Evolutionary conservation across 2,888 invertebrate species (phyloP), one percentile per base, ranked within the genome.

Genomic region (Ornithoptera priamus): DNA sequence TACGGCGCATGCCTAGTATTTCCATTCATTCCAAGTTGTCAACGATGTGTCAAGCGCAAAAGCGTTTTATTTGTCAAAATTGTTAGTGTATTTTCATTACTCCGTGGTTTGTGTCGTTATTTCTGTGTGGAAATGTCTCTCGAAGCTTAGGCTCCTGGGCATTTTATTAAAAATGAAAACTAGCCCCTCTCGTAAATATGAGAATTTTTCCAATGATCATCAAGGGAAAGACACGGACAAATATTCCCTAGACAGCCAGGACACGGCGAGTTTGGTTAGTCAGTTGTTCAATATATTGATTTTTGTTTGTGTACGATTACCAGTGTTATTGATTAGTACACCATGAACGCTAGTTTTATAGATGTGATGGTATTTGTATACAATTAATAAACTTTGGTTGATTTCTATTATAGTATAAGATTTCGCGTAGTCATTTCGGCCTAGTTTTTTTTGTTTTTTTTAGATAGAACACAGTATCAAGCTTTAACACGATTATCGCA

Each of bases 241-340:
- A 80, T 88, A 90, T 81, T 93, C 93, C 73, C 73, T 93, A 89
- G 87, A 90, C 80, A 93, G 93, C 78, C 92, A 92, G 81, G 93
- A 93, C 81, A 93, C 93, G 70, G 92, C 92, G 64, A 93, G 93
- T 88, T 84, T 93, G 90, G 93, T 93, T 76, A 88, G 92, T 87
- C 69, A 72, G 66, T 90, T 88, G 89, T 89, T 89, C 87, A 81
- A 18, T 53, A 18, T 53, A 53, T 53, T 53, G 53, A 53, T 53
- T 53, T 39, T 90, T 89, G 89, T 89, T 89, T 88, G 81, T 88
- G 79, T 86, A 85, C 83, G 57, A 78, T 81, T 76, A 78, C 77
- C 81, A 81, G 84, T 84, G 83, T 82, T 89, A 92, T 90, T 87
- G 89, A 90, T 91, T 87, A 80, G 74, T 74, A 73, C 74, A 72